Evolutionary conservation across 2,888 invertebrate species (phyloP), one percentile per base, ranked within the genome.

Genomic region (Phortica magna): DNA sequence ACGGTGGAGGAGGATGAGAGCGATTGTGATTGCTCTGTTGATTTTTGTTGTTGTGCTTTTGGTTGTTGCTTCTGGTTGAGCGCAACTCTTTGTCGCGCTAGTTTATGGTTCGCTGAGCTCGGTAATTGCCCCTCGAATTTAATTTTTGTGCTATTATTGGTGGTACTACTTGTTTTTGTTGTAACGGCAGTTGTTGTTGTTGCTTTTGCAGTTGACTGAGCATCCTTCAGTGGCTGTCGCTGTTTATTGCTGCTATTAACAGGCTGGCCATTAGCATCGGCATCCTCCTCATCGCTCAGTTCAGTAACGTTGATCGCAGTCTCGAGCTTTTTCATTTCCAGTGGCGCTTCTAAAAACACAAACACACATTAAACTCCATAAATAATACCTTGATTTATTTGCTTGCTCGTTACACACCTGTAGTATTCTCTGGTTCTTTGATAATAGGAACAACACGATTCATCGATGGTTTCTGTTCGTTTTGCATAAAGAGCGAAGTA

Each of bases 401-500:
- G 2, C 9, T 48, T 48, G 10, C 0, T 48, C 7, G 74, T 73
- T 73, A 84, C 68, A 5, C 43, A 71, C 70, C 70, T 31, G 53
- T 31, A 42, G 22, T 79, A 76, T 83, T 90, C 76, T 91, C 91
- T 12, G 92, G 92, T 78, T 92, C 92, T 81, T 91, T 92, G 68
- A 92, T 92, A 74, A 92, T 91, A 84, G 92, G 91, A 84, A 91
- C 90, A 77, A 91, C 89, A 19, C 91, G 89, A 88, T 91, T 91
- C 77, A 88, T 88, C 77, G 89, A 84, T 68, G 89, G 88, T 78
- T 91, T 92, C 82, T 92, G 92, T 79, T 93, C 93, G 83, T 92
- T 92, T 82, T 93, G 92, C 88, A 93, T 89, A 84, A 93, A 93
- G 79, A 92, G 83, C 71, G 92, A 92, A 65, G 93, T 93, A 61